Percentiles rank a stretch among this genome's conserved stretches.
Evolutionary conservation across 1,140 invertebrate species (phyloP).

Genomic region (Medauroidea extradentata): DNA sequence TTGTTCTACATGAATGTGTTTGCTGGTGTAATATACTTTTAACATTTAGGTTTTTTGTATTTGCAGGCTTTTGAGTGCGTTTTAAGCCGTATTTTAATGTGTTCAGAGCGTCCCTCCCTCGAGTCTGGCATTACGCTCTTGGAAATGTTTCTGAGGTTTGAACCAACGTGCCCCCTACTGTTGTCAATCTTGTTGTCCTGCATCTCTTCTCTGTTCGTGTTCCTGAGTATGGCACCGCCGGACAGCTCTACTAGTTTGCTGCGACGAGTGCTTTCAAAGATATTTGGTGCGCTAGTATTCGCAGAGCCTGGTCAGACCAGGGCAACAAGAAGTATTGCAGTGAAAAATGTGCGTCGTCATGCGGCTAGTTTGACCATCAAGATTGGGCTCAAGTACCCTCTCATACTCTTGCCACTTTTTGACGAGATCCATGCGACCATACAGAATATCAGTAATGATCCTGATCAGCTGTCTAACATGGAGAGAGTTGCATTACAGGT

Average conservation of each 20-base stretch:
- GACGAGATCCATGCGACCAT: conserved; percentile 74
- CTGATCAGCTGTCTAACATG: conserved; percentile 70
- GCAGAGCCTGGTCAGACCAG: conserved; percentile 58
- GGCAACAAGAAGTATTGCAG: conserved; percentile 59
- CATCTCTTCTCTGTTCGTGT: conserved; percentile 85
- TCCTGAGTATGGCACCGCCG: conserved; percentile 79
- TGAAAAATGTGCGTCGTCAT: conserved; percentile 82
- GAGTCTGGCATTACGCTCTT: conserved; percentile 64
- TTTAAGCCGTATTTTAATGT: conserved; percentile 64
- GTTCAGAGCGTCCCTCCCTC: conserved; percentile 59
- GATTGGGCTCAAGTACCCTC: conserved; percentile 79
- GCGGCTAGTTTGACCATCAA: conserved; percentile 87
- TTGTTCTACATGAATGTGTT: too few species aligned
- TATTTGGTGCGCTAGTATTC: conserved; percentile 76
- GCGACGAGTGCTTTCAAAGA: conserved; percentile 77
- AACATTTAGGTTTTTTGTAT: conserved; percentile 11
- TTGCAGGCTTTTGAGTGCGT: conserved; percentile 70
- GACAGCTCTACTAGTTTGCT: conserved; percentile 48
- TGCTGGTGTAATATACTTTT: conserved; percentile 20
- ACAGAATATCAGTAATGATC: conserved; percentile 56
- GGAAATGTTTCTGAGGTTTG: conserved; percentile 67
- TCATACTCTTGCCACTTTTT: conserved; percentile 80
- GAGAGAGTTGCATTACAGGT: conserved; percentile 73
- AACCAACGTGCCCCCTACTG: conserved; percentile 70
- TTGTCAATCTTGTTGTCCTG: conserved; percentile 79